Base-by-base conservation (phyloP, 2,113 vertebrate genomes). In the Dipodomys stephensi region DNA sequence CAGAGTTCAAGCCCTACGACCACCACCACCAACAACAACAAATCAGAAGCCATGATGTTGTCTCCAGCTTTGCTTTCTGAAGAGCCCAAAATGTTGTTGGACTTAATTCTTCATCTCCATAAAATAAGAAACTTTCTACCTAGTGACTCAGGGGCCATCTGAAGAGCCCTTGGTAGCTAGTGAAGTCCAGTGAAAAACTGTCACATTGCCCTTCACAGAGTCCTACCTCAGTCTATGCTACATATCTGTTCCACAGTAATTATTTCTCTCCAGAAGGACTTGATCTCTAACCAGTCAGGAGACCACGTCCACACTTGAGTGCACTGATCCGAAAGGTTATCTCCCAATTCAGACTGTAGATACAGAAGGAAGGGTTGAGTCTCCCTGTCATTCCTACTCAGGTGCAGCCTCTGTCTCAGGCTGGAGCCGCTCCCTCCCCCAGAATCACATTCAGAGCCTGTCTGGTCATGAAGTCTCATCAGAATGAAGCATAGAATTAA, bases 161-260 rank as follows among this genome's bases (percentile, higher is more conserved):
- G 12, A 28, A 4, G 67, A 68, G 6, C 27, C 23, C 49, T 7
- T 8, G 1, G 0, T 0, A 0, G 22, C 13, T 23, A 67, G 32
- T 8, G 22, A 67, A 49, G 20, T 19, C 82, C 44, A 39, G 30
- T 22, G 12, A n/a, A 67, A 68, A 8, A 23, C 23, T 27, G 20
- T 9, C 1, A 8, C 13, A 1, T n/a, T 32, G 44, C 64, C 57
- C 13, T 20, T 10, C 15, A 62, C 53, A 62, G 39, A 60, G 25
- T 23, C 39, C 11, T 9, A 6, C 1, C 23, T 60, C 6, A 44
- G 10, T 57, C 62, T 5, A 1, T 91, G 49, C 64, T 82, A 9
- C 19, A 4, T 44, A 30, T 1, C 62, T 65, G 20, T 0, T 8
- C 77, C 39, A 13, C 0, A 4, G 25, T 44, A 28, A 11, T 11